phyloP scores from a whole-genome alignment of 2,888 invertebrate species.

The Hydraecia micacea region DNA sequence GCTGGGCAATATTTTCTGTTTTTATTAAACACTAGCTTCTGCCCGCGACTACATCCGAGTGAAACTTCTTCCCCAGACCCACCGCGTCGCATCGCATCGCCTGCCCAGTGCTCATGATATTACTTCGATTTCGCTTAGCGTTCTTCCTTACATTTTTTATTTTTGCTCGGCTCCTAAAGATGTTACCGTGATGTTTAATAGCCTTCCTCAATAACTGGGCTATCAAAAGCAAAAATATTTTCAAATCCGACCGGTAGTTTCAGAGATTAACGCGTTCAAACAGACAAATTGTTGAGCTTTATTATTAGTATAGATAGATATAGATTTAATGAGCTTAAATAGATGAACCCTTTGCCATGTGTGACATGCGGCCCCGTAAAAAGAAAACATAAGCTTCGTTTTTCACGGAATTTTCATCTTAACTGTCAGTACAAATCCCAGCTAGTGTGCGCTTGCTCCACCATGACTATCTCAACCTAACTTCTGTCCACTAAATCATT shows the following conservation, averaged over 20 bases:
- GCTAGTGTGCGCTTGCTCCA: not conserved
- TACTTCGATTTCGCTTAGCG: no score
- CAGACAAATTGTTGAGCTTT: not conserved
- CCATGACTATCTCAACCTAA: not conserved
- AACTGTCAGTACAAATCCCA: not conserved
- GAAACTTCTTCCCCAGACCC: no score
- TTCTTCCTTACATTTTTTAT: no score
- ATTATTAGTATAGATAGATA: no score
- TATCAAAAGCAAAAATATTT: not conserved
- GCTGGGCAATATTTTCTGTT: not conserved
- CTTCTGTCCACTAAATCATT: slow-evolving; percentile 24
- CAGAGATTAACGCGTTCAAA: not conserved
- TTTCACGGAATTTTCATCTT: not conserved
- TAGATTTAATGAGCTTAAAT: not conserved
- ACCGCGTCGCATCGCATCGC: not conserved
- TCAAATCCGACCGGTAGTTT: not conserved
- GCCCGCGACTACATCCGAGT: no score
- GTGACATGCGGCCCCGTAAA: not conserved
- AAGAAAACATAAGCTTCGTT: not conserved
- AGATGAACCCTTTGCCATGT: not conserved
- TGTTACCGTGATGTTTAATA: no score
- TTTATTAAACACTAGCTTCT: no score
- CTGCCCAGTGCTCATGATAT: not conserved
- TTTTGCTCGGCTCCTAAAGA: no score
- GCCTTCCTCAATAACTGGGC: no score